phyloP scores from a whole-genome alignment of 2,888 invertebrate species.

The Venustoraphidia nigricollis region DNA sequence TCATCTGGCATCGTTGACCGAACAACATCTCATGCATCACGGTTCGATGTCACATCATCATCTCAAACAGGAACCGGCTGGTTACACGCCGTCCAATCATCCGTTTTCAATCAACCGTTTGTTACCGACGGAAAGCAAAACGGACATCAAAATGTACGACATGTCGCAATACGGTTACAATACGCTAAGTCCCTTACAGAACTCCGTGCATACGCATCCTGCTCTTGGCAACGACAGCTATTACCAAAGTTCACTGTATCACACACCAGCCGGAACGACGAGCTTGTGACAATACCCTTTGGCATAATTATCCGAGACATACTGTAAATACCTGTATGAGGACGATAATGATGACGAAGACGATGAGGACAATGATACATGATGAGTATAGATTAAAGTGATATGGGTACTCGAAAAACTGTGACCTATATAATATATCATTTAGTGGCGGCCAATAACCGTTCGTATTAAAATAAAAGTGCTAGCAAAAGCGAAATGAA shows the following conservation, averaged over 20 bases:
- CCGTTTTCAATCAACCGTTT: constrained; percentile 91
- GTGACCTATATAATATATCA: too few species aligned
- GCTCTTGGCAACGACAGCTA: constrained; percentile 58
- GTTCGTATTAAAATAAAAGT: too few species aligned
- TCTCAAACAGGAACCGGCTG: constrained; percentile 62
- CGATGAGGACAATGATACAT: too few species aligned
- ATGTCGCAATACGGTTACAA: constrained; percentile 53
- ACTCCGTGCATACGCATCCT: constrained; percentile 40
- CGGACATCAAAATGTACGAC: constrained; percentile 87
- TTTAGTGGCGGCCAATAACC: too few species aligned
- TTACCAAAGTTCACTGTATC: constrained; percentile 72
- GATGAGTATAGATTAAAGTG: too few species aligned
- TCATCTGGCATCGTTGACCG: constrained; percentile 24
- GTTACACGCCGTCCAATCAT: constrained; percentile 71
- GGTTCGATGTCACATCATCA: constrained; percentile 37
- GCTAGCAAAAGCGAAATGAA: too few species aligned
- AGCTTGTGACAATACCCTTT: constrained; percentile 88
- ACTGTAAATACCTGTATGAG: too few species aligned
- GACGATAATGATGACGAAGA: too few species aligned
- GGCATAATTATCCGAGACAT: constrained; percentile 41
- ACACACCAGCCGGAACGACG: constrained; percentile 50
- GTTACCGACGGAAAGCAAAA: constrained; percentile 73
- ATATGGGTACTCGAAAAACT: too few species aligned
- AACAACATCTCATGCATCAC: constrained; percentile 31
- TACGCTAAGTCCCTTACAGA: constrained; percentile 42